These are phyloP conservation scores for Coryphaenoides rupestris DNA, from an alignment of 2,113 vertebrate genomes.

Conservation along the genomic window DNA sequence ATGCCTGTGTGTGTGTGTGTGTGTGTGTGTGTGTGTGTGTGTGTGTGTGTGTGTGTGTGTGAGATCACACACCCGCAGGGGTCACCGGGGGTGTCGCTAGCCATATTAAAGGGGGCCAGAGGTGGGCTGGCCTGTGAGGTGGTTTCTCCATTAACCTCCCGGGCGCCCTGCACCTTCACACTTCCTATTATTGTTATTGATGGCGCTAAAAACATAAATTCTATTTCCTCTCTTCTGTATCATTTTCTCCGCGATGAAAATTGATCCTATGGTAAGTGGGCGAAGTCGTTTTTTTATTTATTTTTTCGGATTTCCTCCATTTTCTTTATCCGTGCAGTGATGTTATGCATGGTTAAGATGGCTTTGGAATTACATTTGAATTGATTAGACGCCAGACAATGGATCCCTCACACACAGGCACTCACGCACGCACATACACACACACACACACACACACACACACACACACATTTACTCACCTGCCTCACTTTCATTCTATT, in stretches of 20 bases:
- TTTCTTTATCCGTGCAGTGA: conserved; percentile 25
- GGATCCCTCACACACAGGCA: not conserved
- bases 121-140: too few relatives aligned
- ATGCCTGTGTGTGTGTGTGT: too few relatives aligned
- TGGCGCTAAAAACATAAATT: conserved; percentile 58
- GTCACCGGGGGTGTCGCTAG: too few relatives aligned
- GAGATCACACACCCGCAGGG: too few relatives aligned
- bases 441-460: not conserved
- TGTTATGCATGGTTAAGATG: conserved; percentile 52
- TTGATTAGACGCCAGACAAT: conserved; percentile 43
- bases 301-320: conserved; percentile 37
- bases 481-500: too few relatives aligned
- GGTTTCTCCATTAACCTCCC: too few relatives aligned
- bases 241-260: conserved; percentile 55
- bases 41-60: too few relatives aligned
- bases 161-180: too few relatives aligned
- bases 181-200: conserved; percentile 69
- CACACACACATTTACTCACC: too few relatives aligned
- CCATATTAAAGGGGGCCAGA: too few relatives aligned
- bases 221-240: conserved; percentile 56
- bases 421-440: not conserved
- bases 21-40: too few relatives aligned
- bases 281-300: conserved; percentile 31
- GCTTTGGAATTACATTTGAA: conserved; percentile 58
- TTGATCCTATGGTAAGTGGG: conserved; percentile 61